Evolutionary conservation across 2,797 vertebrate genomes (phyloP), one percentile per base, ranked within the genome.

Genomic region (Nannoperca obscura): DNA sequence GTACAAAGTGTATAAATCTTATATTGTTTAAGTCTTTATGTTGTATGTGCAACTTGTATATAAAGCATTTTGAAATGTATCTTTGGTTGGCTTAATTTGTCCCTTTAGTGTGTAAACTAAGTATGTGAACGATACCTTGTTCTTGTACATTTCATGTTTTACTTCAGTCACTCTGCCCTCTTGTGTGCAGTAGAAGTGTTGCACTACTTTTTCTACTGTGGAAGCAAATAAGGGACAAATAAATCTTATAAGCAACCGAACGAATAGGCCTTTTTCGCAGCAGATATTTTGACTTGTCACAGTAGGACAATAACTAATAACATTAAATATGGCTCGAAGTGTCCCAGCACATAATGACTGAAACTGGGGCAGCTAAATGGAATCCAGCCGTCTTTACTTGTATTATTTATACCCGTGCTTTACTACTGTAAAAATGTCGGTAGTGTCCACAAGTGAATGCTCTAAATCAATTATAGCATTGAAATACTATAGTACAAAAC

Each of bases 31-130:
- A 92, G 91, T 93, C 95, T 92, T 86, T 90, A 91, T 90, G 91
- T 93, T 90, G 80, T 92, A 85, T 87, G 90, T 93, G 93, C 93
- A 82, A 91, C 88, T 95, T 96, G 94, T 95, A 95, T 86, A 96
- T 96, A 95, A 95, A 96, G 91, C 93, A 94, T 95, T 96, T 95
- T 95, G 88, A 95, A 95, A 93, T 67, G 74, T 90, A 85, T 13
- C 19, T 14, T 49, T 36, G 34, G 7, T 49, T 22, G 7, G 30
- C 14, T 75, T 67, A 17, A 5, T 73, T 65, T 36, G 9, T 73
- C 46, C 44, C 27, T 54, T 50, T 7, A 20, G 4, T 61, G 40
- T 58, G 12, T 15, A 32, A 53, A 22, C 30, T 15, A 42, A n/a
- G 36, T 9, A 8, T 3, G 24, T 46, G 36, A 68, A 32, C 34